phyloP scores from a whole-genome alignment of 2,113 vertebrate genomes.

The Ibidorhyncha struthersii region DNA sequence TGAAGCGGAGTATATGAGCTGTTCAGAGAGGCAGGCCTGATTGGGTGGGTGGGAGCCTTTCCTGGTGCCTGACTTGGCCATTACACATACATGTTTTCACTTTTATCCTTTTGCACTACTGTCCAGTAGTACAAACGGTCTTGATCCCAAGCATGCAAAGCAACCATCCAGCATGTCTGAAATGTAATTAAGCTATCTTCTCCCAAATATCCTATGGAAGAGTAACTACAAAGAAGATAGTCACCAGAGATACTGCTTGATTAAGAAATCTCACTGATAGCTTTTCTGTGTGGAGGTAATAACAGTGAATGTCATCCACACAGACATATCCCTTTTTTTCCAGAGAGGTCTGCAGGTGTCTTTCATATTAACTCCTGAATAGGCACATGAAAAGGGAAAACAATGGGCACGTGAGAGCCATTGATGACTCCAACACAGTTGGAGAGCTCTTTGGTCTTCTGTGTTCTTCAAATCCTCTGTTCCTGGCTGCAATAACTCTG shows the following conservation, averaged over 20 bases:
- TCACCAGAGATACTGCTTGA: background rate
- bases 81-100: background rate
- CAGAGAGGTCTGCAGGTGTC: background rate
- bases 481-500: background rate
- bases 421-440: background rate
- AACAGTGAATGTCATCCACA: background rate
- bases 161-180: background rate
- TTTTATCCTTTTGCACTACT: background rate
- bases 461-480: background rate
- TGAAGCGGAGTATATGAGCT: background rate
- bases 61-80: background rate
- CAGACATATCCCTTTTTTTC: background rate
- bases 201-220: background rate
- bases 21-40: background rate
- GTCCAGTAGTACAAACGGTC: background rate
- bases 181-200: background rate
- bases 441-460: background rate
- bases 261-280: background rate
- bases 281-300: background rate
- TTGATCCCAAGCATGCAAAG: background rate
- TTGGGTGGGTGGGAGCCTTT: background rate
- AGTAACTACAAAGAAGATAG: background rate
- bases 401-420: background rate
- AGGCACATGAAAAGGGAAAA: background rate
- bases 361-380: background rate